Conservation (phyloP, 2,888 invertebrate genomes). For the Anagyrus pseudococci region DNA sequence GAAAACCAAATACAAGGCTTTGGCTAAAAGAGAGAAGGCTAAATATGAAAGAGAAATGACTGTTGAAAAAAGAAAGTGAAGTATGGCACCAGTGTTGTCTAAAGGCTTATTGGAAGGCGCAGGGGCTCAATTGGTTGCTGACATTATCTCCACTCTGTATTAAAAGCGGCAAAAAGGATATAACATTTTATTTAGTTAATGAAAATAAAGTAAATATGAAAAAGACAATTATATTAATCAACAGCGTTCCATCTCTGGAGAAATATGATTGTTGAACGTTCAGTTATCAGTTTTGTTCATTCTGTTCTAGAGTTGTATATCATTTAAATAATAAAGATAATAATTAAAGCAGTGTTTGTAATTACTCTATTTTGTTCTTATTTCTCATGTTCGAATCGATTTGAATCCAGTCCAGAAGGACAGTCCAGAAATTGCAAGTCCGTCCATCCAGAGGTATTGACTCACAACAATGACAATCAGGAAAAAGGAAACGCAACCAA, state of each 20-base stretch:
- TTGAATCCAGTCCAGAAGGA: slow-evolving; percentile 29
- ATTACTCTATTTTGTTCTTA: slow-evolving; percentile 40
- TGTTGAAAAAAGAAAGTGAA: too few species aligned
- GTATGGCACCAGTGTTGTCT: too few species aligned
- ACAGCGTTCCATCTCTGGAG: slow-evolving; percentile 30
- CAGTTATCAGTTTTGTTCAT: slow-evolving; percentile 53
- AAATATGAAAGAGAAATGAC: slow-evolving; percentile 96
- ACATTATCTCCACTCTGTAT: slow-evolving; percentile 42
- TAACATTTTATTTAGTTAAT: slow-evolving; percentile 41
- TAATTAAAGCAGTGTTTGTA: slow-evolving; percentile 37
- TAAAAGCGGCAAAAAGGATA: slow-evolving; percentile 37
- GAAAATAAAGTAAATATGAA: slow-evolving; percentile 33
- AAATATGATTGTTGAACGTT: slow-evolving; percentile 43
- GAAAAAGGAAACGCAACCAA: not conserved
- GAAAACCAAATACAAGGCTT: slow-evolving; percentile 89
- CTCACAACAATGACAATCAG: not conserved
- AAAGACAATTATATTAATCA: slow-evolving; percentile 40
- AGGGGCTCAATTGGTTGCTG: slow-evolving; percentile 39
- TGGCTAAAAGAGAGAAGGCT: slow-evolving; percentile 94
- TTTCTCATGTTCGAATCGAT: slow-evolving; percentile 39
- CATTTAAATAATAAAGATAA: slow-evolving; percentile 32
- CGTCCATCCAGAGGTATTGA: not conserved
- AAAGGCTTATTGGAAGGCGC: slow-evolving; percentile 46
- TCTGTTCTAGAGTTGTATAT: slow-evolving; percentile 48
- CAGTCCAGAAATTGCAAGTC: slow-evolving; percentile 8